Evolutionary conservation across 2,888 invertebrate species (phyloP).

Genomic region (Andrena haemorrhoa): DNA sequence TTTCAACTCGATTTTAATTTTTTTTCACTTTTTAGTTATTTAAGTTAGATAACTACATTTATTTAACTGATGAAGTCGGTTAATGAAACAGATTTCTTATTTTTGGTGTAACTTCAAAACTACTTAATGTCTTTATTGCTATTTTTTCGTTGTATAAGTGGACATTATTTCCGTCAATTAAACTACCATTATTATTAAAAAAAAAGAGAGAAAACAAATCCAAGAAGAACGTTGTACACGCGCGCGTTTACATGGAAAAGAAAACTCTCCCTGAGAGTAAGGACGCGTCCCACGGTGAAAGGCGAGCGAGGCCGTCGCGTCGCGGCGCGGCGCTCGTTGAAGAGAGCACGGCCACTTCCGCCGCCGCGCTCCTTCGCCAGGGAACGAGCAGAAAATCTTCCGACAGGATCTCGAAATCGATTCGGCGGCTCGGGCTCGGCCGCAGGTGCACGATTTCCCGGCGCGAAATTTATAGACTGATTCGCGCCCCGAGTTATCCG

Average conservation of each 20-base stretch:
- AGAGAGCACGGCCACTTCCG: neutral
- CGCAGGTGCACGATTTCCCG: constrained; percentile 66
- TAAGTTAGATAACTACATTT: too few relatives aligned
- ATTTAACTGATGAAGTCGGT: too few relatives aligned
- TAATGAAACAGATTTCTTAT: too few relatives aligned
- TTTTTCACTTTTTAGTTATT: too few relatives aligned
- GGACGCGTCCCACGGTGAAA: constrained; percentile 15
- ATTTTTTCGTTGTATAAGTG: too few relatives aligned
- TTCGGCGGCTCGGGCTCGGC: constrained; percentile 8
- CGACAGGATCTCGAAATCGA: constrained; percentile 36
- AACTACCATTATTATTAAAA: too few relatives aligned
- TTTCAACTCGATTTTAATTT: too few relatives aligned
- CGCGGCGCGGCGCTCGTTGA: neutral
- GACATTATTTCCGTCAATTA: too few relatives aligned
- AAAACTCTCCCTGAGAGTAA: constrained; percentile 10
- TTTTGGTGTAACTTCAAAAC: too few relatives aligned
- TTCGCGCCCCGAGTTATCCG: constrained; percentile 57
- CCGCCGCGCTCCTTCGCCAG: neutral
- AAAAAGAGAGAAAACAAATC: too few relatives aligned
- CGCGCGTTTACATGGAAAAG: constrained; percentile 1
- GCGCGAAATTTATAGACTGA: constrained; percentile 69
- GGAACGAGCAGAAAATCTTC: constrained; percentile 8
- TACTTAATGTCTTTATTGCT: too few relatives aligned
- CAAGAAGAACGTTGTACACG: neutral
- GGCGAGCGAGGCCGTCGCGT: neutral